phyloP scores from a whole-genome alignment of 2,113 vertebrate species.

The Natator depressus region DNA sequence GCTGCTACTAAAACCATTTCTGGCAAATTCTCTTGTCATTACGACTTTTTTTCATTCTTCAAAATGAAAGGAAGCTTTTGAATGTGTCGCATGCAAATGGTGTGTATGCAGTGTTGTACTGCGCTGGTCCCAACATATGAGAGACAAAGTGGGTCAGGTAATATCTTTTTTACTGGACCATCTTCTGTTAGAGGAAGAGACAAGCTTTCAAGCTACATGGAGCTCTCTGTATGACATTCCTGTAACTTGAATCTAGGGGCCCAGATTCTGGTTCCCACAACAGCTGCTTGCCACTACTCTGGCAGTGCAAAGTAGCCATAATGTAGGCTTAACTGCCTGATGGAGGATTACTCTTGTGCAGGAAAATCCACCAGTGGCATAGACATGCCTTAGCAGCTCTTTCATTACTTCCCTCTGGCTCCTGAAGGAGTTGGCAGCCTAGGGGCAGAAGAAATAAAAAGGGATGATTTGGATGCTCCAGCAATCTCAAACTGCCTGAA shows the following conservation, averaged over 20 bases:
- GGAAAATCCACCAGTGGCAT: not conserved
- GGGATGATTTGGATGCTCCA: fast-evolving
- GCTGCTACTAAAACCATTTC: not conserved
- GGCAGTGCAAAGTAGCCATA: not conserved
- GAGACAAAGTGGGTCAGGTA: not conserved
- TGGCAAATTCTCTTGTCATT: not conserved
- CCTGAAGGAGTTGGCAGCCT: not conserved
- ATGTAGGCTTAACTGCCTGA: not conserved
- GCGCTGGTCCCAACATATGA: not conserved
- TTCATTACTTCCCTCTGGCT: fast-evolving
- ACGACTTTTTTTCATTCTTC: conserved; percentile 7
- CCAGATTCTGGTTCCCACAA: not conserved
- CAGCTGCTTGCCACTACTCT: not conserved
- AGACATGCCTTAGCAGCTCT: not conserved
- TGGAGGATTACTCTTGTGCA: not conserved
- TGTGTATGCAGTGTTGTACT: fast-evolving
- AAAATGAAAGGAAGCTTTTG: not conserved
- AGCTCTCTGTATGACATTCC: not conserved
- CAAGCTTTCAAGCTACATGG: not conserved
- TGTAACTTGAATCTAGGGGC: not conserved
- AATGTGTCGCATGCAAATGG: fast-evolving
- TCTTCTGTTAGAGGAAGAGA: not conserved
- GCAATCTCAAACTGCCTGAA: too few relatives aligned
- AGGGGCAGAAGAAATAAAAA: too few relatives aligned
- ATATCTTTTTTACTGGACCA: not conserved